Base-by-base conservation (phyloP, 1,140 invertebrate species). In the Helicoverpa zea region DNA sequence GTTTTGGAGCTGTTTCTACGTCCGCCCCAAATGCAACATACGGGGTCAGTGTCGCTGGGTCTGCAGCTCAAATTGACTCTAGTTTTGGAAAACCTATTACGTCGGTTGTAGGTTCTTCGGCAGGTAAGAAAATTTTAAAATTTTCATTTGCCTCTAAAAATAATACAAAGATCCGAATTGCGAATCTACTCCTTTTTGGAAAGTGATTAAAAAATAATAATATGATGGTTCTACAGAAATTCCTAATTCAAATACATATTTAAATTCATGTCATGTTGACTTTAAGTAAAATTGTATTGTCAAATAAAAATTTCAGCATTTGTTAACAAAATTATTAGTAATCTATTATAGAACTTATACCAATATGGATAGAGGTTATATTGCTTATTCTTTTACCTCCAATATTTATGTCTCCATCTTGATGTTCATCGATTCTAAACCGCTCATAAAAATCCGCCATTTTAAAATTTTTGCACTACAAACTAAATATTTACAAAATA, bases 1-100 rank as follows among this genome's bases (percentile, higher is more conserved):
- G 82, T 83, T 91, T 94, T 78, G 84, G 90, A 7, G 83, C 87
- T 30, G 81, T 79, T 11, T 79, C 84, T 10, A 64, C 78, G 16
- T 66, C 86, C 0, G 52, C 80, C 35, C 52, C 81, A 9, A 81
- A 87, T 0, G 18, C 29, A 11, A 7, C 59, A 2, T 43, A 79
- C 12, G 82, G 81, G 14, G 72, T 88, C 13, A 16, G 64, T 72
- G 84, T 73, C 79, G 87, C 0, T 79, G 64, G 74, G 13, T 77
- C 84, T 1, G 61, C 81, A 49, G 63, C 87, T 11, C 30, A 52
- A 59, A 81, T 87, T 29, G 79, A 87, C 10, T 49, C 83, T 80
- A 47, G 80, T 77, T 81, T 81, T 81, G 86, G 86, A 47, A 84
- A 83, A 35, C 81, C 75, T 51, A 52, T 30, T n/a, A 66, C 75